Evolutionary conservation across 2,113 vertebrate genomes (phyloP).

Genomic region (Cyrtonyx montezumae): DNA sequence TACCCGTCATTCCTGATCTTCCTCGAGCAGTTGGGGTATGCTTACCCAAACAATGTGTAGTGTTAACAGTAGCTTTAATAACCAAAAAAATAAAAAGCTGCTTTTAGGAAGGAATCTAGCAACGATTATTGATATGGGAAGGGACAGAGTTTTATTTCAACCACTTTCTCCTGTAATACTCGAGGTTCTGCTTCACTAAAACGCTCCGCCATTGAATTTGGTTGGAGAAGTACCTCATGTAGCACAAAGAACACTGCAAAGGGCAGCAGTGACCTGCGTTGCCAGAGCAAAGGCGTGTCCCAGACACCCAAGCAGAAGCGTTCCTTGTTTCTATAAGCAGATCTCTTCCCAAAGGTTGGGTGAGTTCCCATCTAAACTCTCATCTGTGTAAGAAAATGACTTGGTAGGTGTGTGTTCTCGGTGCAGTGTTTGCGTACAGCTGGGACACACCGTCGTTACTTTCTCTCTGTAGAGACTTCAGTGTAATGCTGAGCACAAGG

Average conservation of each 20-base stretch:
- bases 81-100: background rate
- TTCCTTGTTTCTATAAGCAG: background rate
- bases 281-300: background rate
- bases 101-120: background rate
- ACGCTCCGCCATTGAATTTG: background rate
- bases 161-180: background rate
- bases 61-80: background rate
- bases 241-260: rapidly evolving
- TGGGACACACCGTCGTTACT: background rate
- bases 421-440: background rate
- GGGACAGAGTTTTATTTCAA: background rate
- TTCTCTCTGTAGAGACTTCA: background rate
- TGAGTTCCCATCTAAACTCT: background rate
- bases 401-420: background rate
- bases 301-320: background rate
- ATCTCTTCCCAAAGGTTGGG: background rate
- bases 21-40: background rate
- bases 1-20: background rate
- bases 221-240: background rate
- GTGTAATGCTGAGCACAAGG: background rate
- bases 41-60: background rate
- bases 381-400: background rate
- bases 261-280: background rate
- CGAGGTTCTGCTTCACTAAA: background rate
- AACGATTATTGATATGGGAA: rapidly evolving